phyloP scores from a whole-genome alignment of 2,888 invertebrate genomes.

The Ophion ellenae region DNA sequence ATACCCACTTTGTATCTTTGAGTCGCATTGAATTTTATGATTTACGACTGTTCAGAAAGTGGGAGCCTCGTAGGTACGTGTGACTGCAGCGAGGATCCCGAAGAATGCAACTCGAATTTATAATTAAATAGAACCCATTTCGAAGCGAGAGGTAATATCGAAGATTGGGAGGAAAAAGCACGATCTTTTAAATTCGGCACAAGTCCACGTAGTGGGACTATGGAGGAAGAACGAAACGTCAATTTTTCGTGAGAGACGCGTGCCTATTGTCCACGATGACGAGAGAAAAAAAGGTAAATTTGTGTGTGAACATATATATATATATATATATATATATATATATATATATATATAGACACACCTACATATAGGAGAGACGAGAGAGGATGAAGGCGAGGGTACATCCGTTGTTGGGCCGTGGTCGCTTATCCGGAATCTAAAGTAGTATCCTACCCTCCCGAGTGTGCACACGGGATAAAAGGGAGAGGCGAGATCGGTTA shows the following conservation, averaged over 20 bases:
- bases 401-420: conserved; percentile 70
- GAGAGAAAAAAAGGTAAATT: conserved; percentile 42
- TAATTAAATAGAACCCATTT: conserved; percentile 11
- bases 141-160: not conserved
- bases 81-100: not conserved
- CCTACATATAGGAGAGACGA: conserved; percentile 36
- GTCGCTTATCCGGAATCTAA: conserved; percentile 74
- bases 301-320: conserved; percentile 10
- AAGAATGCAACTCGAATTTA: conserved; percentile 31
- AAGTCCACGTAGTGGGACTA: conserved; percentile 5
- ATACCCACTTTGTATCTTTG: not conserved
- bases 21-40: conserved; percentile 17
- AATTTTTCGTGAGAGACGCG: conserved; percentile 59
- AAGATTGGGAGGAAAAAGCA: conserved; percentile 15
- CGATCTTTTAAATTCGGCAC: conserved; percentile 56
- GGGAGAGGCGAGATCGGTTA: conserved; percentile 21
- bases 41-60: conserved; percentile 12
- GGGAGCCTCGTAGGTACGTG: not conserved
- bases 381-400: conserved; percentile 50
- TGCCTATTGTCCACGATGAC: conserved; percentile 57
- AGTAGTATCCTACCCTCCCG: conserved; percentile 64
- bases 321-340: conserved; percentile 2
- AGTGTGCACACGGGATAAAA: conserved; percentile 23
- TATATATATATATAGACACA: conserved; percentile 8
- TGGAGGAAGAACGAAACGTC: conserved; percentile 57